These are phyloP conservation scores for Campylomormyrus numenius DNA, from an alignment of 2,113 vertebrate genomes.

Conservation along the genomic window DNA sequence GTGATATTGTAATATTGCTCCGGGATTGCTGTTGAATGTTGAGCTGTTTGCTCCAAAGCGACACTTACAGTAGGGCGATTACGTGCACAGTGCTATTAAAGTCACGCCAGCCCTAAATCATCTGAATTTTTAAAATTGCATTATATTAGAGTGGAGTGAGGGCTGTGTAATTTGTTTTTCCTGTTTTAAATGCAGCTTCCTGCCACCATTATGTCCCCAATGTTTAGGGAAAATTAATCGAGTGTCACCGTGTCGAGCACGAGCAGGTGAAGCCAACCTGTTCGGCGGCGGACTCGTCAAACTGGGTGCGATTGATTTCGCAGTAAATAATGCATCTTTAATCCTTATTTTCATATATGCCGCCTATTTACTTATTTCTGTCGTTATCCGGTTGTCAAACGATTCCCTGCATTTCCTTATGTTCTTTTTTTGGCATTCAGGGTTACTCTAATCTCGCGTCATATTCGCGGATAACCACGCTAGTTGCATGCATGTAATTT, in stretches of 20 bases:
- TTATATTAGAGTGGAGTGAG: background rate
- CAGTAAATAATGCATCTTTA: background rate
- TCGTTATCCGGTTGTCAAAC: background rate
- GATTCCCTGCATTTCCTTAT: background rate
- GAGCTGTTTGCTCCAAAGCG: background rate
- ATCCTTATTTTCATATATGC: background rate
- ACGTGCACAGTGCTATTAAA: background rate
- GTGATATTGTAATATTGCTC: background rate
- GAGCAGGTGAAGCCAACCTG: background rate
- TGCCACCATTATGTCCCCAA: background rate
- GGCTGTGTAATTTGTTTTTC: background rate
- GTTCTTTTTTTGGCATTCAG: background rate
- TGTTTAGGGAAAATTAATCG: conserved; percentile 10
- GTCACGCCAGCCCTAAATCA: background rate
- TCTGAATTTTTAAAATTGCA: background rate
- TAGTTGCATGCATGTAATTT: background rate
- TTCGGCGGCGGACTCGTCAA: background rate
- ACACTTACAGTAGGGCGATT: background rate
- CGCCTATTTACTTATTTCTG: background rate
- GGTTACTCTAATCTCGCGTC: background rate
- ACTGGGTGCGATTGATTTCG: background rate
- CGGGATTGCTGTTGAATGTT: background rate
- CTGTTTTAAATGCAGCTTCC: conserved; percentile 10
- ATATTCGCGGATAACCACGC: background rate
- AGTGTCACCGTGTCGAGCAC: background rate